Conservation (phyloP, 2,888 invertebrate genomes). For the Athetis lepigone region DNA sequence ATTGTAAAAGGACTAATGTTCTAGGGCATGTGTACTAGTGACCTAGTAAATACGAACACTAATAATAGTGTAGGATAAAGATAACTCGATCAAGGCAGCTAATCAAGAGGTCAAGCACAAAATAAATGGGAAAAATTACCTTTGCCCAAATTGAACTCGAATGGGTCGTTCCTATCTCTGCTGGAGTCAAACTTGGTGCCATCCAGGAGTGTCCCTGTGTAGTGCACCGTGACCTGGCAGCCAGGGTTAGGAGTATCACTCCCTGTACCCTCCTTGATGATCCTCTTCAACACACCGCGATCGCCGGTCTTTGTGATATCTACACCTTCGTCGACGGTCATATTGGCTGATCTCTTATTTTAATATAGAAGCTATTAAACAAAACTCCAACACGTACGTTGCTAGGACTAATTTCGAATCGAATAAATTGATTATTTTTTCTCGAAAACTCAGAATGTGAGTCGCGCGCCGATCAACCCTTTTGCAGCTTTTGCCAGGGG, state of each 20-base stretch:
- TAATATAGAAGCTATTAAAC: neutral
- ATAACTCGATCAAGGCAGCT: constrained; percentile 52
- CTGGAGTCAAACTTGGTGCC: constrained; percentile 98
- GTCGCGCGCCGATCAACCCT: constrained; percentile 44
- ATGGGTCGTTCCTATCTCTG: constrained; percentile 94
- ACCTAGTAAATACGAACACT: neutral
- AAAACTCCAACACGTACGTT: constrained; percentile 11
- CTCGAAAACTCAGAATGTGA: constrained; percentile 17
- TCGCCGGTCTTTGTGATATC: constrained; percentile 88
- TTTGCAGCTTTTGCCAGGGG: too few relatives aligned
- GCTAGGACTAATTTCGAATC: neutral
- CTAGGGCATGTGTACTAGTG: neutral
- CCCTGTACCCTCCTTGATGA: constrained; percentile 94
- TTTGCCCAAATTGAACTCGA: constrained; percentile 96
- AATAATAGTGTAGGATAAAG: constrained; percentile 24
- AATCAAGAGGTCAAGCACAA: constrained; percentile 46
- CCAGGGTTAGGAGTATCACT: constrained; percentile 93
- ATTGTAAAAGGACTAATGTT: neutral
- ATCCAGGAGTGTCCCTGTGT: constrained; percentile 96
- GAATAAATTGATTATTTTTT: constrained; percentile 43
- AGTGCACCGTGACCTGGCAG: constrained; percentile 94
- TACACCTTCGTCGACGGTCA: constrained; percentile 86
- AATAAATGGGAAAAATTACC: constrained; percentile 86
- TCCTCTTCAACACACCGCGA: constrained; percentile 95
- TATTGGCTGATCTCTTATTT: constrained; percentile 53